phyloP scores from a whole-genome alignment of 2,797 vertebrate genomes.

The Dicrostonyx torquatus region DNA sequence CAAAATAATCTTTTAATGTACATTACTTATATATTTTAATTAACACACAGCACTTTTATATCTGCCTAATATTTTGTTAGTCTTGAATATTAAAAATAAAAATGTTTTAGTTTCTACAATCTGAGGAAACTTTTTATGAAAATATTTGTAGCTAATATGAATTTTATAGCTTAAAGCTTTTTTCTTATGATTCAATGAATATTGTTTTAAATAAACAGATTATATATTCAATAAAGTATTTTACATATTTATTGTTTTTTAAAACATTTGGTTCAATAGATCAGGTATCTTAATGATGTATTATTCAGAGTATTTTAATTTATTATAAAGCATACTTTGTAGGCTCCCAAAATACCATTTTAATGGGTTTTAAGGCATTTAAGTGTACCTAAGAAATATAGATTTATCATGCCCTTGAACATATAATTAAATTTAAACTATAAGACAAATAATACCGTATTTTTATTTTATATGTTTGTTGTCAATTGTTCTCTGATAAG shows the following conservation, averaged over 20 bases:
- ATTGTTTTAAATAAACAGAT: not conserved
- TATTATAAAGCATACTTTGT: not conserved
- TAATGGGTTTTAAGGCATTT: not conserved
- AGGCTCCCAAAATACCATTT: not conserved
- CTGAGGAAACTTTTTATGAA: not conserved
- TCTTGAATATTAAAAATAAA: not conserved
- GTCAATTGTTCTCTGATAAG: not conserved
- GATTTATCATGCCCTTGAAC: not conserved
- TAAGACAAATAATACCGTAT: not conserved
- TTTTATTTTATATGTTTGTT: not conserved
- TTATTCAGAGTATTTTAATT: not conserved
- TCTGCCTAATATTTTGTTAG: not conserved
- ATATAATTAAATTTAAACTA: not conserved
- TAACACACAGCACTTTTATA: not conserved
- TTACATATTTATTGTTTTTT: not conserved
- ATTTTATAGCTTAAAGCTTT: not conserved
- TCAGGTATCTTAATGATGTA: not conserved
- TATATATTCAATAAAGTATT: not conserved
- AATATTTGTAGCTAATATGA: not conserved
- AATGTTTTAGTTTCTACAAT: not conserved
- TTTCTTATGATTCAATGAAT: not conserved
- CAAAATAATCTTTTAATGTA: not conserved
- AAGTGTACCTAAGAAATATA: not conserved
- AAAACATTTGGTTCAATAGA: not conserved
- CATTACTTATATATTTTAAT: not conserved